Conservation (phyloP, 2,113 vertebrate genomes). For the Puntigrus tetrazona region DNA sequence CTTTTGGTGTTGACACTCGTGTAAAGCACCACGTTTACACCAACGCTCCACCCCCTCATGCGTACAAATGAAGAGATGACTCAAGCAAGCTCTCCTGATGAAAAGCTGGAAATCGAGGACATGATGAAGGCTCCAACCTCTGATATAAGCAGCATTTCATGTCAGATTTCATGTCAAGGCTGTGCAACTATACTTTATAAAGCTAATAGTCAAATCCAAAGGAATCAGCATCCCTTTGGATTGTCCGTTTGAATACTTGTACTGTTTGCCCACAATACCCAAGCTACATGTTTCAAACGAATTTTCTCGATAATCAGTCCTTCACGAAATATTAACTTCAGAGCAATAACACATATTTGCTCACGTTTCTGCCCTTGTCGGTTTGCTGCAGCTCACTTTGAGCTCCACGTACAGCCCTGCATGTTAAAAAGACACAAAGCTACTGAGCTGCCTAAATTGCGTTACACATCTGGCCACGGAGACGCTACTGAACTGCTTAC, state of each 20-base stretch:
- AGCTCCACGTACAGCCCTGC: conserved; percentile 41
- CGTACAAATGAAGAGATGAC: conserved; percentile 13
- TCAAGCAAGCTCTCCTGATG: conserved; percentile 22
- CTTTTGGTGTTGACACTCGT: conserved; percentile 16
- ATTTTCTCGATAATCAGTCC: background rate
- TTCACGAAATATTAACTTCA: conserved; percentile 21
- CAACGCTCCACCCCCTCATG: conserved; percentile 13
- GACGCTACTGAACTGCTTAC: background rate
- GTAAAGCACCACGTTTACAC: conserved; percentile 34
- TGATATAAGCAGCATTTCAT: background rate
- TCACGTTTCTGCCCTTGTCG: conserved; percentile 60
- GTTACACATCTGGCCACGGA: conserved; percentile 18
- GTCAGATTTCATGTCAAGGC: background rate
- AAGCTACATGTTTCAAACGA: background rate
- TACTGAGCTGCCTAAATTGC: conserved; percentile 63
- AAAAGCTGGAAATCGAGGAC: conserved; percentile 13
- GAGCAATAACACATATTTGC: conserved; percentile 50
- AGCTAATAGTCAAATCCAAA: background rate
- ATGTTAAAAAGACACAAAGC: conserved; percentile 61
- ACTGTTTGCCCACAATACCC: background rate
- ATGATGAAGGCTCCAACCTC: conserved; percentile 20
- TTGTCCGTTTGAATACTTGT: background rate
- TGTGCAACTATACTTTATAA: conserved; percentile 19
- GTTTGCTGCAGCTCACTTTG: conserved; percentile 60
- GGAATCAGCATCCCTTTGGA: background rate